Evolutionary conservation across 2,797 vertebrate species (phyloP), one percentile per base, ranked within the genome.

Genomic region (Trichosurus vulpecula): DNA sequence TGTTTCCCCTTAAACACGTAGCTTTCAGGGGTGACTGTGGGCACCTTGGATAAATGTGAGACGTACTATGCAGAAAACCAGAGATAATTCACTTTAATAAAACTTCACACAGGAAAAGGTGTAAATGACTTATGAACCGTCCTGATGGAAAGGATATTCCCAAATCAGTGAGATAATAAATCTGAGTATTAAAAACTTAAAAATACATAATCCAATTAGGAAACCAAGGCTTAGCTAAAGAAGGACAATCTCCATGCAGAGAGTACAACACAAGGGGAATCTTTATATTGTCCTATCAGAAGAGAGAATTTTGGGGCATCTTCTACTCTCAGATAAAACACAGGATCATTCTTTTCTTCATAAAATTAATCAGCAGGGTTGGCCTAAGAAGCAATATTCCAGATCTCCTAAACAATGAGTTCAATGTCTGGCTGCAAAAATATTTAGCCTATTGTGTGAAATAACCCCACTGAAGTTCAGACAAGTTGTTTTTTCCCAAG

Each of bases 381-480:
- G 57, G 22, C 95, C 51, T 87, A 58, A 52, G 41, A 97, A 97
- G n/a, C 95, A 87, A 92, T 97, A 94, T 97, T 96, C 94, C 95
- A 98, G 96, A 94, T 93, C 94, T 95, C 87, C 90, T 27, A 94
- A 96, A 47, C 53, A 90, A 10, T 94, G 94, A 94, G 54, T 91
- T 95, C 94, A 95, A 91, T 52, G 92, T 94, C 94, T 94, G 57
- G 35, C 92, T 96, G 91, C 95, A 96, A 97, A 97, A 93, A 95
- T 91, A 96, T 95, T 96, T 96, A 95, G 66, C 56, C 95, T 97
- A 90, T 96, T 91, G 41, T 52, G 61, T 66, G n/a, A 56, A 56
- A 91, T 54, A 95, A 55, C 35, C 66, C 74, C 89, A 12, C 27
- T 89, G 94, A 96, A 52, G n/a, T 93, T 96, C 94, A 97, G 93